phyloP scores from a whole-genome alignment of 1,140 invertebrate genomes.

The Drosophila bifasciata region DNA sequence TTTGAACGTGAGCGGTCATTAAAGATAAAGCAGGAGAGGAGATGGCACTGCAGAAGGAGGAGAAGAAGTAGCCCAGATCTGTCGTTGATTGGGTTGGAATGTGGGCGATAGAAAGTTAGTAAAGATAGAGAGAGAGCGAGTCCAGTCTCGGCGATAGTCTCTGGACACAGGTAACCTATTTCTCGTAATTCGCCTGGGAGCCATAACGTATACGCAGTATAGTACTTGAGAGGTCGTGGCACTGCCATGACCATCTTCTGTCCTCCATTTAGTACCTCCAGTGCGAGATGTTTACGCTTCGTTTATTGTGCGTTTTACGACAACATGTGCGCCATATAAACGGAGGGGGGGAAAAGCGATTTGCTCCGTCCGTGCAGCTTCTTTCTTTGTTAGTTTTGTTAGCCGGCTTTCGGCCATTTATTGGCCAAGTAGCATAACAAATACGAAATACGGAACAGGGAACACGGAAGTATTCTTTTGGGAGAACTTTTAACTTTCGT shows the following conservation, averaged over 20 bases:
- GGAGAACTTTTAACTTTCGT: too few relatives aligned
- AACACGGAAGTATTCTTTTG: too few relatives aligned
- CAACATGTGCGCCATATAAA: constrained; percentile 73
- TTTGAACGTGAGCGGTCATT: constrained; percentile 25
- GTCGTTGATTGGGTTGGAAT: constrained; percentile 4
- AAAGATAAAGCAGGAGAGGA: background rate
- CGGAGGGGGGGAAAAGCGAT: constrained; percentile 4
- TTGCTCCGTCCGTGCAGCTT: constrained; percentile 2
- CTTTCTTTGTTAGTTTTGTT: constrained; percentile 11
- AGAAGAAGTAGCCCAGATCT: too few relatives aligned
- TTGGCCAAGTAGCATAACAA: constrained; percentile 57
- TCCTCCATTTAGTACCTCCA: background rate
- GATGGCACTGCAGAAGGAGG: background rate
- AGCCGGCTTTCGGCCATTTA: constrained; percentile 54
- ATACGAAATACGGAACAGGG: background rate
- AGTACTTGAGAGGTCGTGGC: constrained; percentile 38
- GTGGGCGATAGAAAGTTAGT: too few relatives aligned
- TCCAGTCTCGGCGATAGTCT: constrained; percentile 28
- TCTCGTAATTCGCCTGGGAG: constrained; percentile 51
- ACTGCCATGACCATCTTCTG: constrained; percentile 16
- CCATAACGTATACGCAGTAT: constrained; percentile 72
- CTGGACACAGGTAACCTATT: background rate
- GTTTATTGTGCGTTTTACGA: constrained; percentile 79
- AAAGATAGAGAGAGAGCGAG: too few relatives aligned
- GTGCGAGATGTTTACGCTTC: constrained; percentile 59